Base-by-base conservation (phyloP, 1,140 invertebrate species). In the Scaptomyza graminum region DNA sequence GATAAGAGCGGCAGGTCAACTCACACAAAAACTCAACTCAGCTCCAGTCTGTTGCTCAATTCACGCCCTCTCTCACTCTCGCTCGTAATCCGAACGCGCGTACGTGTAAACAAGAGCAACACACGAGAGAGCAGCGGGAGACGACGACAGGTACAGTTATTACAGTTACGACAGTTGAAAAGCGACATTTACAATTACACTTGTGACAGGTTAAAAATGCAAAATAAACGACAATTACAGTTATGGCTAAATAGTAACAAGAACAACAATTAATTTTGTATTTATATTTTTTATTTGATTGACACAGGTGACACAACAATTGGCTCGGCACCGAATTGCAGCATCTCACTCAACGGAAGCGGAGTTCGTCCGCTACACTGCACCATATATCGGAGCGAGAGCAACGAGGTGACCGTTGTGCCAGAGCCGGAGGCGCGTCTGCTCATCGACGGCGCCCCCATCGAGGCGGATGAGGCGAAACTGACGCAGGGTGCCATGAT, bases 361-460 rank as follows among this genome's bases (percentile, higher is more conserved):
- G 97, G 96, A 0, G 96, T 98, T 4, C 95, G 96, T 73, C 92
- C 94, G 51, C 92, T 96, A 28, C 97, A 98, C 92, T 98, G 97
- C 90, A 95, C 95, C 76, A 96, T 98, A 55, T 91, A 90, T 34
- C 68, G 91, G 5, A 91, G 88, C 47, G 91, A 96, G 96, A 90
- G 96, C 80, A 96, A 96, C 46, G 94, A 96, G 57, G 96, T 98
- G 56, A 97, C 95, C 5, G 92, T 98, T 41, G 94, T 96, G 84
- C 96, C 97, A 1, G 92, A 91, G 57, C 66, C 70, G 31, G 89
- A 90, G 43, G 75, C 79, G 7, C 88, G 90, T 9, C 60, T 91
- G 12, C 67, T 92, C 0, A 91, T 92, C 66, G 90, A 92, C 83
- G 84, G 84, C 8, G 56, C 71, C 12, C 72, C 76, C 25, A 78